Evolutionary conservation across 2,888 invertebrate species (phyloP).

Genomic region (Calameuta idolon): DNA sequence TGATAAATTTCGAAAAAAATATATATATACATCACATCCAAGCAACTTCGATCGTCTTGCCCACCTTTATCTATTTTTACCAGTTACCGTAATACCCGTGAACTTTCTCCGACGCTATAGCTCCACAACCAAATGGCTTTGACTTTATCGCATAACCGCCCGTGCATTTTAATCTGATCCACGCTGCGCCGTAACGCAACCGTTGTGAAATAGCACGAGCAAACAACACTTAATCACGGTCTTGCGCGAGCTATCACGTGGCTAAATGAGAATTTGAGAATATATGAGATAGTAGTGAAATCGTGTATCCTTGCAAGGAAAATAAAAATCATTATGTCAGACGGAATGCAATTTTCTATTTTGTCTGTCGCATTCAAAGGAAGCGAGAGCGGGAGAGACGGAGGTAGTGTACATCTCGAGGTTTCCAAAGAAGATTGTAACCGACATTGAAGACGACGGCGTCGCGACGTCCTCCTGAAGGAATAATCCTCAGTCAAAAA

Average conservation of each 20-base stretch:
- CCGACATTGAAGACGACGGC: not conserved
- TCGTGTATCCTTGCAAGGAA: not conserved
- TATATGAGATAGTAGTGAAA: not conserved
- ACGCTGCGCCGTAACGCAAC: not conserved
- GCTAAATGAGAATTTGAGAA: not conserved
- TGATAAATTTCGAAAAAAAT: conserved; percentile 37
- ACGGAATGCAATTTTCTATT: not conserved
- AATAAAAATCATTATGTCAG: not conserved
- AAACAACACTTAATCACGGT: not conserved
- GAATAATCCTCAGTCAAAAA: not conserved
- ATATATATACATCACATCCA: conserved; percentile 2
- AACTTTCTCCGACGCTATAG: not conserved
- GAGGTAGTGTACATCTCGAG: not conserved
- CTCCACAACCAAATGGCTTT: not conserved
- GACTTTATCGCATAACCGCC: not conserved
- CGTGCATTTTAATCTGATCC: not conserved
- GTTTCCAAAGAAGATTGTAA: not conserved
- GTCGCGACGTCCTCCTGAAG: not conserved
- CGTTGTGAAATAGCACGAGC: not conserved
- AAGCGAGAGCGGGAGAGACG: not conserved
- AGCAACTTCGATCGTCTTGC: not conserved
- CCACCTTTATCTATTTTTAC: not conserved
- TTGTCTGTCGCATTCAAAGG: not conserved
- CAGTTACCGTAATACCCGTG: not conserved
- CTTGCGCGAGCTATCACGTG: not conserved